These are phyloP conservation scores for Chrysomallon squamiferum DNA, from an alignment of 1,140 invertebrate species.

Conservation along the genomic window DNA sequence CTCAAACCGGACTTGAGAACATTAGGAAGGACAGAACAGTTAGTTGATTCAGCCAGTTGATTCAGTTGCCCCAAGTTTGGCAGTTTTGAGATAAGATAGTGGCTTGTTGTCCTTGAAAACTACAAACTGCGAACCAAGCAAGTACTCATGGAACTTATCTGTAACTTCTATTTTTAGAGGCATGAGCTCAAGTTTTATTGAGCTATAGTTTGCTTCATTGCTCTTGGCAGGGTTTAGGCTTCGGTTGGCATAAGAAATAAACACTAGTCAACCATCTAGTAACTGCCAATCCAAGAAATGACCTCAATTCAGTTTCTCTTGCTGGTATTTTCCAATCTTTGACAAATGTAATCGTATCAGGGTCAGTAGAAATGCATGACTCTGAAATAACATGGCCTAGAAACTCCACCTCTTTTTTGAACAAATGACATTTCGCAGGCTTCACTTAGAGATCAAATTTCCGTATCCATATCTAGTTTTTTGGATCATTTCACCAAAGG, in stretches of 20 bases:
- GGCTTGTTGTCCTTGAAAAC: constrained; percentile 22
- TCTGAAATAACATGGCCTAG: constrained; percentile 28
- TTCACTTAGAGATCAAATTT: constrained; percentile 57
- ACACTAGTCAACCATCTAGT: background rate
- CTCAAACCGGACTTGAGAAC: too few relatives aligned
- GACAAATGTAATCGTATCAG: constrained; percentile 37
- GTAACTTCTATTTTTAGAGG: constrained; percentile 10
- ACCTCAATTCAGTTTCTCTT: background rate
- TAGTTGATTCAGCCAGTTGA: too few relatives aligned
- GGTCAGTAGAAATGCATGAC: constrained; percentile 24
- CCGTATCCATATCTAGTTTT: background rate
- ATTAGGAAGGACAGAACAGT: too few relatives aligned
- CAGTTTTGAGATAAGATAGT: constrained; percentile 16
- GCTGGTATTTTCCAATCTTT: constrained; percentile 19
- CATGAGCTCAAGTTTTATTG: constrained; percentile 11
- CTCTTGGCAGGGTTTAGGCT: constrained; percentile 5
- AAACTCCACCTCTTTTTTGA: constrained; percentile 22
- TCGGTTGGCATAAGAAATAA: constrained; percentile 13
- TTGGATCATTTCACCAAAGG: background rate
- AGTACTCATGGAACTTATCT: constrained; percentile 8
- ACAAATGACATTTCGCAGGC: constrained; percentile 62
- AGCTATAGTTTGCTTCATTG: too few relatives aligned
- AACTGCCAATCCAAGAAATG: background rate
- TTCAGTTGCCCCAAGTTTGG: constrained; percentile 12
- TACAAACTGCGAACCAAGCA: constrained; percentile 10